These are phyloP conservation scores for Ptyas mucosa DNA, from an alignment of 2,113 vertebrate species.

Conservation along the genomic window DNA sequence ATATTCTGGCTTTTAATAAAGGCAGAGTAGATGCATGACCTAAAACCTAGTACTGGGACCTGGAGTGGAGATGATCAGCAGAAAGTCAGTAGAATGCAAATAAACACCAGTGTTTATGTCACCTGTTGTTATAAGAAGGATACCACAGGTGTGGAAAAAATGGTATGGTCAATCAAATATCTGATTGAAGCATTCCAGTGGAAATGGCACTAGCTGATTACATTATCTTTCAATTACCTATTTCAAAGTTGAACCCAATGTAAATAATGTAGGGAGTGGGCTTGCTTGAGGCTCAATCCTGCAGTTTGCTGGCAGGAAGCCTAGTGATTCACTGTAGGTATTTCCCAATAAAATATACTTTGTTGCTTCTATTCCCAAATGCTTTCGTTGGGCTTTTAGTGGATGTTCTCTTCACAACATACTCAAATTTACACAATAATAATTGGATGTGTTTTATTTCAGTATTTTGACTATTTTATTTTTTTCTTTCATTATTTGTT, in stretches of 20 bases:
- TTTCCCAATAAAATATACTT: background rate
- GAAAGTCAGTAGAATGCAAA: background rate
- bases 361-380: background rate
- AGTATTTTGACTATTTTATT: background rate
- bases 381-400: background rate
- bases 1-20: background rate
- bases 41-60: background rate
- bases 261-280: background rate
- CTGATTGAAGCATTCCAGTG: background rate
- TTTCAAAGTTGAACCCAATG: background rate
- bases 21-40: background rate
- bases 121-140: background rate
- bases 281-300: background rate
- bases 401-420: background rate
- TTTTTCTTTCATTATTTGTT: background rate
- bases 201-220: background rate
- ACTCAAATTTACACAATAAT: background rate
- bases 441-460: background rate
- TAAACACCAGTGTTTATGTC: background rate
- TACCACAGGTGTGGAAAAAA: background rate
- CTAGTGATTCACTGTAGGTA: background rate
- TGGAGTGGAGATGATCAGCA: background rate
- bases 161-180: background rate
- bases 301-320: background rate
- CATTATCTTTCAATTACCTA: background rate